Evolutionary conservation across 2,113 vertebrate species (phyloP).

Genomic region (Gobiocypris rarus): DNA sequence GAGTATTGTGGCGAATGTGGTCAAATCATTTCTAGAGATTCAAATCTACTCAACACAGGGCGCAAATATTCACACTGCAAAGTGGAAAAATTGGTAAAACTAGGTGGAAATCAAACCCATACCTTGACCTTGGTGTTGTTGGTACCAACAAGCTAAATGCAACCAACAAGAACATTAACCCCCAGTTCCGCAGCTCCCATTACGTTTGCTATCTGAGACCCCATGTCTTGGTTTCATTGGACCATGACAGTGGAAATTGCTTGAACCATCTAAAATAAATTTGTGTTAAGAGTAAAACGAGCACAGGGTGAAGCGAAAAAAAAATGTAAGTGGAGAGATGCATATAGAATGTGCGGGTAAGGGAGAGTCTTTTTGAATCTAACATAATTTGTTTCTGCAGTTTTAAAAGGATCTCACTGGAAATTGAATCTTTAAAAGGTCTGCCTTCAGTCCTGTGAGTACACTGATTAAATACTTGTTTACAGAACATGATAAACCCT

Average conservation of each 20-base stretch:
- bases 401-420: slow-evolving; percentile 7
- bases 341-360: not conserved
- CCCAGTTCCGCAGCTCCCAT: not conserved
- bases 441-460: not conserved
- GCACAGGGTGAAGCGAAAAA: slow-evolving; percentile 6
- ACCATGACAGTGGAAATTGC: slow-evolving; percentile 31
- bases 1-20: not conserved
- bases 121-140: not conserved
- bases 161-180: not conserved
- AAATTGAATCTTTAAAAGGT: not conserved
- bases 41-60: not conserved
- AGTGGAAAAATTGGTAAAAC: not conserved
- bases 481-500: slow-evolving; percentile 2
- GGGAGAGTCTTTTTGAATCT: slow-evolving; percentile 8
- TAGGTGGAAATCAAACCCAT: not conserved
- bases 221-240: slow-evolving; percentile 16
- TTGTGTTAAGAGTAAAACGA: slow-evolving; percentile 30
- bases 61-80: not conserved
- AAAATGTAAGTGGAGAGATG: not conserved
- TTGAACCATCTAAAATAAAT: slow-evolving; percentile 40
- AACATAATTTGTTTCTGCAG: not conserved
- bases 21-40: not conserved
- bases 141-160: not conserved
- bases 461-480: not conserved
- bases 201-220: slow-evolving; percentile 4